Conservation (phyloP, 2,113 vertebrate genomes). For the Tetrax tetrax region DNA sequence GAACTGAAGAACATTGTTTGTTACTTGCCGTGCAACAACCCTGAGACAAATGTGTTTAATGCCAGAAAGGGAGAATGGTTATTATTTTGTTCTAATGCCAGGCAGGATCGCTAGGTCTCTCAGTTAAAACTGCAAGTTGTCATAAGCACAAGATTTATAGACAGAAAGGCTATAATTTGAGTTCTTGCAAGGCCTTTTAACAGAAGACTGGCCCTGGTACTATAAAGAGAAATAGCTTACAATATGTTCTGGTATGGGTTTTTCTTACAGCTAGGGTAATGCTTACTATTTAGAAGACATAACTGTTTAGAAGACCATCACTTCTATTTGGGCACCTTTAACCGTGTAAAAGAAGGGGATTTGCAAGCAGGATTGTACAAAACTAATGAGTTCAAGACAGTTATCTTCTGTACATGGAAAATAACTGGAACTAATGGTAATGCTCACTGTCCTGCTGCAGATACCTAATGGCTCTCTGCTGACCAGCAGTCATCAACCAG, state of each 20-base stretch:
- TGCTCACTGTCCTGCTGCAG: neutral
- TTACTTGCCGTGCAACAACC: neutral
- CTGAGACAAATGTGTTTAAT: neutral
- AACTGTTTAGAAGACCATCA: neutral
- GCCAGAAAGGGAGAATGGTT: neutral
- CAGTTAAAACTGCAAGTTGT: neutral
- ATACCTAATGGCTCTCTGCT: neutral
- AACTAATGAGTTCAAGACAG: neutral
- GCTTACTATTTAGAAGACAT: neutral
- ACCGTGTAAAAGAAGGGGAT: neutral
- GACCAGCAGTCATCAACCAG: neutral
- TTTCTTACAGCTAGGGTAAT: neutral
- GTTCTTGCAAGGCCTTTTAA: neutral
- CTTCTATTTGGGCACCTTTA: neutral
- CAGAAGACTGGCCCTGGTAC: neutral
- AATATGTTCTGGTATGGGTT: neutral
- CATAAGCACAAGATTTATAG: neutral
- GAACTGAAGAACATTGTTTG: neutral
- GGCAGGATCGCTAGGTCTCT: neutral
- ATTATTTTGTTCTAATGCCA: neutral
- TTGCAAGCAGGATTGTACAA: neutral
- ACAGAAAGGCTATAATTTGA: neutral
- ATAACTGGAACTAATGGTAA: neutral
- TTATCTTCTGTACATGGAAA: neutral
- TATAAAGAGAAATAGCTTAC: neutral